phyloP scores from a whole-genome alignment of 2,113 vertebrate species.

The Saguinus imperator region DNA sequence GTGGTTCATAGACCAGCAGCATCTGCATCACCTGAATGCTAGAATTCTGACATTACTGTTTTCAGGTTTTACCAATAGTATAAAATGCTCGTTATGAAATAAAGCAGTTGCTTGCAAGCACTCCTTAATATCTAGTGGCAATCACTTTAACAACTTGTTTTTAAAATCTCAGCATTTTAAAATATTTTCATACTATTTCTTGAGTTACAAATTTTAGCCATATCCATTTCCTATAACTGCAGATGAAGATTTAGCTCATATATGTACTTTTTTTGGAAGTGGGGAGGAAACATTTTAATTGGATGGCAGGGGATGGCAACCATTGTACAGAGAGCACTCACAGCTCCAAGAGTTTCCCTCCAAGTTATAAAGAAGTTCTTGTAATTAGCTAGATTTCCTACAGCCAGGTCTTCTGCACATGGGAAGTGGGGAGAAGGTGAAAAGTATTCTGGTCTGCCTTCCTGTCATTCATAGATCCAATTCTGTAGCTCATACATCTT shows the following conservation, averaged over 20 bases:
- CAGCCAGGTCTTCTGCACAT: neutral
- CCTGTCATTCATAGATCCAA: conserved; percentile 90
- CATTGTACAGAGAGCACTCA: conserved; percentile 28
- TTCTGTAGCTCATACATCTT: conserved; percentile 41
- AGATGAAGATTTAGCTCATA: neutral
- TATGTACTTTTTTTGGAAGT: no score
- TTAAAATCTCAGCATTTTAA: neutral
- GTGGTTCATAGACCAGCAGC: neutral
- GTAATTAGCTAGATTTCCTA: neutral
- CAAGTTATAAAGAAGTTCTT: neutral
- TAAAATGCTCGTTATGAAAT: neutral
- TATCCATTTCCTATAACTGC: neutral
- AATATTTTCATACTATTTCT: neutral
- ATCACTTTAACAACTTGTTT: neutral
- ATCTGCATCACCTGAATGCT: neutral
- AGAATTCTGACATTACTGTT: neutral
- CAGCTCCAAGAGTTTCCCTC: conserved; percentile 38
- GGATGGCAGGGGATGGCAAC: neutral
- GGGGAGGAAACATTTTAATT: conserved; percentile 65
- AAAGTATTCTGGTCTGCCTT: neutral
- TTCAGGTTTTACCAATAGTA: neutral
- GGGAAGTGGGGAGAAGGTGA: neutral
- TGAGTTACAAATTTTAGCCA: neutral
- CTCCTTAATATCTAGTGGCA: neutral
- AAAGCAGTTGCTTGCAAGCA: neutral